Evolutionary conservation across 2,797 vertebrate species (phyloP), one percentile per base, ranked within the genome.

Genomic region (Spinibarbus caldwelli): DNA sequence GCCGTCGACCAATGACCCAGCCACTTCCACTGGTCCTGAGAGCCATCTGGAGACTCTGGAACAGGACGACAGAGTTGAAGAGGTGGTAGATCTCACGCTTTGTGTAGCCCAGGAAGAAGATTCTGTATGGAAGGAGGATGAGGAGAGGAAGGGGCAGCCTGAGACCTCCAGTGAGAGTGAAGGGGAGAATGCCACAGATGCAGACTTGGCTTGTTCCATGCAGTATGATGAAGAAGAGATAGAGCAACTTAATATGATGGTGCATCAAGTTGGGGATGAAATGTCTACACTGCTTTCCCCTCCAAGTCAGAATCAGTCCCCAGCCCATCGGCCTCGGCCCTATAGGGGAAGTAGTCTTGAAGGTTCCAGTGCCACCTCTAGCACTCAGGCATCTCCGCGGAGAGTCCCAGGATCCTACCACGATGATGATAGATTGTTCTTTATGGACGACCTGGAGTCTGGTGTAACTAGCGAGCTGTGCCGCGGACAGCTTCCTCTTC

Each of bases 181-280:
- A 80, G 93, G 95, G 86, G 95, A 94, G 19, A 75, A 80, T 75
- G 90, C 94, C 59, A 93, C 95, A 11, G 97, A 98, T 81, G 93
- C 94, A 0, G 97, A 99, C 85, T 94, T 99, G 89, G 97, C 97
- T 72, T 99, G 98, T 94, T 99, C 98, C 80, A 97, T 99, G 97
- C 98, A 99, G 94, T 97, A 98, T 0, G 98, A 99, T 9, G 97
- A 98, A 84, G 97, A 98, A 93, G 98, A 99, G 88, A 93, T 98
- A 80, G 97, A 99, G 89, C 97, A 99, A 93, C 96, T 99, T 87
- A 98, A 95, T 89, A 96, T 97, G 92, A 97, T 99, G 98, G 98
- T 99, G 14, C 95, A 98, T 89, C 95, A 96, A 26, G 98, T 97
- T 0, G 98, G 98, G 2, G 97, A 99, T 6, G 97, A 97, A 91